These are phyloP conservation scores for Campylomormyrus numenius DNA, from an alignment of 2,113 vertebrate species.

Conservation along the genomic window DNA sequence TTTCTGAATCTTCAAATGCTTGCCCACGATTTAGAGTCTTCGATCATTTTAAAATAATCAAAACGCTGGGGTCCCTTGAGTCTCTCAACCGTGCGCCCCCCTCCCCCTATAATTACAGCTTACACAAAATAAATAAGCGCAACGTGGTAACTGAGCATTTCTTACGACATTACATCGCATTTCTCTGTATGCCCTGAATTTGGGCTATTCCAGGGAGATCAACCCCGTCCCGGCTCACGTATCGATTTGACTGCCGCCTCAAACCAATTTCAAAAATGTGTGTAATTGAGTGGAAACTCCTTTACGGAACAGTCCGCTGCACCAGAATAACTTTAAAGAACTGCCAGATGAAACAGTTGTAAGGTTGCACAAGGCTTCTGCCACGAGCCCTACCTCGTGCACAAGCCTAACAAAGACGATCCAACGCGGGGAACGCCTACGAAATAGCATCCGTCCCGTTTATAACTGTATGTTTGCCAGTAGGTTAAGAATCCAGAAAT, in stretches of 20 bases:
- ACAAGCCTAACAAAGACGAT: not conserved
- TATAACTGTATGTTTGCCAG: not conserved
- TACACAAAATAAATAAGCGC: slow-evolving; percentile 13
- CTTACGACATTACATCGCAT: not conserved
- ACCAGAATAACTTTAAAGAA: slow-evolving; percentile 4
- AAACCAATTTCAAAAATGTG: not conserved
- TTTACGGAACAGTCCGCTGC: not conserved
- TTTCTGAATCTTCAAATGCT: not conserved
- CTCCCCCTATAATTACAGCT: slow-evolving; percentile 34
- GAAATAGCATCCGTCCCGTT: not conserved
- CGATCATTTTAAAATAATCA: not conserved
- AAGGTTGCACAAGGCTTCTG: not conserved
- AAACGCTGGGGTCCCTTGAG: not conserved
- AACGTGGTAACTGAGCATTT: not conserved
- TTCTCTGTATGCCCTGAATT: slow-evolving; percentile 28
- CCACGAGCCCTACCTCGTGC: not conserved
- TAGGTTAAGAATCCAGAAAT: not conserved
- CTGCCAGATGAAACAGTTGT: not conserved
- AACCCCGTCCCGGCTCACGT: not conserved
- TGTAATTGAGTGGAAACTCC: not conserved
- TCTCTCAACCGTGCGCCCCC: not conserved
- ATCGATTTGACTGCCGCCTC: not conserved
- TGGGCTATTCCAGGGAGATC: slow-evolving; percentile 12
- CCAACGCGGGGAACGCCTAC: not conserved
- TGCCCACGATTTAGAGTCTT: not conserved